phyloP scores from a whole-genome alignment of 2,113 vertebrate genomes.

The Aleadryas rufinucha region DNA sequence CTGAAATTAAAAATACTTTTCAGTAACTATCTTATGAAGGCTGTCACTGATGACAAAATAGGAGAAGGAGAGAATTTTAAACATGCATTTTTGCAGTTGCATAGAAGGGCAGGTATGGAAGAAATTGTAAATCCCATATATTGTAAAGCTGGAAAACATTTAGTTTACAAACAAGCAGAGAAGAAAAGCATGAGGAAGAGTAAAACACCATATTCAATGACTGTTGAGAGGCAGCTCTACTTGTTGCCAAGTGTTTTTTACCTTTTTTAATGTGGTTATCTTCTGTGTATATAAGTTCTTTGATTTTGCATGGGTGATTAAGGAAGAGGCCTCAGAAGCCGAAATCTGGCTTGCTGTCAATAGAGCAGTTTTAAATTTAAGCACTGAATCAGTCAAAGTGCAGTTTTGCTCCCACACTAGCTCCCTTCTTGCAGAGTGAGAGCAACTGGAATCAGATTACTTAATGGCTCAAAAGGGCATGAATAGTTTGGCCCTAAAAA shows the following conservation, averaged over 20 bases:
- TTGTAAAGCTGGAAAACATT: background rate
- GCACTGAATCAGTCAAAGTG: background rate
- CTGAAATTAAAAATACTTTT: constrained; percentile 35
- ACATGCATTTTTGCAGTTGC: background rate
- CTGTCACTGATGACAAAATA: background rate
- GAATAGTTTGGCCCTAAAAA: background rate
- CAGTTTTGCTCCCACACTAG: background rate
- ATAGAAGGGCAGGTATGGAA: background rate
- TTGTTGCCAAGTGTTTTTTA: background rate
- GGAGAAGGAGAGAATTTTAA: background rate
- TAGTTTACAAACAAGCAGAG: background rate
- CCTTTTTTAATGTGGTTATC: background rate
- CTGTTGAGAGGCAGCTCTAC: background rate
- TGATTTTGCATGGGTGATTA: background rate
- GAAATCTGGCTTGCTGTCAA: background rate
- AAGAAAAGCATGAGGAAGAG: background rate
- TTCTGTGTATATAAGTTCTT: background rate
- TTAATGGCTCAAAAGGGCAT: background rate
- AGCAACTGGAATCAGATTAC: background rate
- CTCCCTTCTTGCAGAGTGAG: background rate
- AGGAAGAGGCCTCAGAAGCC: constrained; percentile 7
- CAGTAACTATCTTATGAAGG: background rate
- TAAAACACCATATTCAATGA: background rate
- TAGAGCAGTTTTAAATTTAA: background rate
- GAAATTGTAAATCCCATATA: background rate